Base-by-base conservation (phyloP, 2,113 vertebrate species). In the Pycnonotus jocosus region DNA sequence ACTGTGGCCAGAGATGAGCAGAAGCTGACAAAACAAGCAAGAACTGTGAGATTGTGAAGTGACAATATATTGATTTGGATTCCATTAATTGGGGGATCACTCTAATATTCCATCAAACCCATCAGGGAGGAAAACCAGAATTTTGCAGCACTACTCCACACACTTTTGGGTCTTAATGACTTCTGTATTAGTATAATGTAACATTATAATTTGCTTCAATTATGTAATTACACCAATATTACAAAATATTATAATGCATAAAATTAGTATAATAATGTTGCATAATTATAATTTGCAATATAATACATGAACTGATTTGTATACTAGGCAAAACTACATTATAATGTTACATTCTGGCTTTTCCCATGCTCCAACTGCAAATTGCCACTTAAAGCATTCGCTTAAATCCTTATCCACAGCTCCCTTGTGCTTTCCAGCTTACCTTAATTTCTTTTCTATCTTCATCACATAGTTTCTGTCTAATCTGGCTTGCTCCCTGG, bases 201-300 rank as follows among this genome's bases (percentile, higher is more conserved):
- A 69, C n/a, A 66, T 58, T 37, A 84, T 86, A 77, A 93, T 90
- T 69, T 80, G 13, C 47, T 88, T 35, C 47, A 94, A 86, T 92
- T 88, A 92, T 62, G 56, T 82, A 93, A 94, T 94, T 93, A 85
- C 58, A 92, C 45, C 31, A 90, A 92, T 61, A 82, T 82, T 94
- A 79, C n/a, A 68, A 92, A 92, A 80, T 65, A 90, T 79, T 93
- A 69, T 74, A 88, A 83, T 35, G 68, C 44, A 83, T 77, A 61
- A 86, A 88, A 89, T 72, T 57, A 33, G 66, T 79, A 77, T 88
- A 17, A 84, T 91, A 91, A 77, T 65, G n/a, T 30, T 69, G 28
- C 66, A 65, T 85, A 90, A 93, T 93, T 93, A 76, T 61, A 35
- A 96, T 45, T 53, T 61, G 45, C 47, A 82, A 21, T 60, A 81